Base-by-base conservation (phyloP, 2,113 vertebrate genomes). In the Ochotona princeps region DNA sequence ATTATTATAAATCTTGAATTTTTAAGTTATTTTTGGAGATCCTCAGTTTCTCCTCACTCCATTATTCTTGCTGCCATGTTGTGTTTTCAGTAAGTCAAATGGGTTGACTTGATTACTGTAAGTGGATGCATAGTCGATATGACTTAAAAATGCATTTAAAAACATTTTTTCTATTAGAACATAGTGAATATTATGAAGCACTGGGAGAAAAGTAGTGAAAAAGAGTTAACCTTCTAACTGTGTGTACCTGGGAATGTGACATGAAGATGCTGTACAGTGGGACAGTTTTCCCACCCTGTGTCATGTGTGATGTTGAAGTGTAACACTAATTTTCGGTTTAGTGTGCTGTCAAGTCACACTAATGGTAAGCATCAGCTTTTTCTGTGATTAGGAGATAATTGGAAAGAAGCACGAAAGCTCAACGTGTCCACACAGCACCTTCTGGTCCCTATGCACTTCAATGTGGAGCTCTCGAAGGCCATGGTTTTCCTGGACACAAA, bases 401-500 rank as follows among this genome's bases (percentile, higher is more conserved):
- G 99, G 99, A 98, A 98, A 97, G 97, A 97, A 79, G 99, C 99
- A 79, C 99, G 99, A 65, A 99, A 98, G 81, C 97, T 98, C 87
- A 99, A 96, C 87, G 95, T 89, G 18, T 99, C 99, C 10, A 82
- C 98, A 10, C 98, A 99, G 23, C 99, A 99, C 97, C 98, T 99
- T 95, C 98, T 99, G 90, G 98, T 99, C 95, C 99, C 99, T 3
- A 98, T 99, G 95, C 99, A 99, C 96, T 97, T 99, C 67, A 99
- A 98, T 60, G 97, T 99, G 95, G 98, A 99, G 91, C 98, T 99
- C 83, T 99, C 98, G 94, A 98, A 99, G 91, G 99, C 99, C 51
- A 99, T 99, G 99, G 99, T 99, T 81, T 98, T 99, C 90, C 99
- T 98, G 87, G 99, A 99, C 98, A 97, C 98, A 54, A 98, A 98